Conservation (phyloP, 2,113 vertebrate species). For the Notothenia coriiceps region DNA sequence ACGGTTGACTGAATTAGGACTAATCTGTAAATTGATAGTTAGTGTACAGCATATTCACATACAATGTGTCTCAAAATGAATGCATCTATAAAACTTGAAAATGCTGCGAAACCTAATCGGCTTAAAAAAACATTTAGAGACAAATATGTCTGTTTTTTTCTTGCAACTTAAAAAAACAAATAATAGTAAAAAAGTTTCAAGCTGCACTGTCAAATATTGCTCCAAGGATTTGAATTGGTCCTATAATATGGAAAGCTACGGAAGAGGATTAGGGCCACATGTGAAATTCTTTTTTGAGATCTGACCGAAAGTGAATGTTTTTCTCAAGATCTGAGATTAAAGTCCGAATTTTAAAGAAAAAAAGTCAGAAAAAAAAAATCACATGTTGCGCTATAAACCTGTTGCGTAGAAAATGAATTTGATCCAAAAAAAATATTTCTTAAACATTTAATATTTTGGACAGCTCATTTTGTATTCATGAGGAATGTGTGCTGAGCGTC, state of each 20-base stretch:
- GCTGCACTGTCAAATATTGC: neutral
- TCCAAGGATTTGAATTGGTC: constrained; percentile 16
- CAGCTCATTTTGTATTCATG: constrained; percentile 4
- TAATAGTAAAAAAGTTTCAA: neutral
- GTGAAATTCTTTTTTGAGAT: too few relatives aligned
- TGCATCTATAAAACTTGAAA: constrained; percentile 3
- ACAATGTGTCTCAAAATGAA: neutral
- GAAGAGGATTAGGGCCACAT: too few relatives aligned
- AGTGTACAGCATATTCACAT: neutral
- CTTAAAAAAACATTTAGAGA: neutral
- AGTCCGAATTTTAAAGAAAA: too few relatives aligned
- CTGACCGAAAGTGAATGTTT: too few relatives aligned
- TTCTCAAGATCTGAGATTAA: too few relatives aligned
- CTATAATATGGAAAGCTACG: neutral
- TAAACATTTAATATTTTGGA: neutral
- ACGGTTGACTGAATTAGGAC: neutral
- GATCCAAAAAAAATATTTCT: too few relatives aligned
- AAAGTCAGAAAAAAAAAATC: too few relatives aligned
- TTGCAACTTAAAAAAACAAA: neutral
- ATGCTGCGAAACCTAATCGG: too few relatives aligned
- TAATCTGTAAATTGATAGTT: neutral
- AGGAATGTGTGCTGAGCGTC: constrained; percentile 32
- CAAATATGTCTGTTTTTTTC: neutral
- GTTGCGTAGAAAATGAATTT: too few relatives aligned
- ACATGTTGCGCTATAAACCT: too few relatives aligned